Conservation (phyloP, 2,888 invertebrate species). For the Muscina levida region DNA sequence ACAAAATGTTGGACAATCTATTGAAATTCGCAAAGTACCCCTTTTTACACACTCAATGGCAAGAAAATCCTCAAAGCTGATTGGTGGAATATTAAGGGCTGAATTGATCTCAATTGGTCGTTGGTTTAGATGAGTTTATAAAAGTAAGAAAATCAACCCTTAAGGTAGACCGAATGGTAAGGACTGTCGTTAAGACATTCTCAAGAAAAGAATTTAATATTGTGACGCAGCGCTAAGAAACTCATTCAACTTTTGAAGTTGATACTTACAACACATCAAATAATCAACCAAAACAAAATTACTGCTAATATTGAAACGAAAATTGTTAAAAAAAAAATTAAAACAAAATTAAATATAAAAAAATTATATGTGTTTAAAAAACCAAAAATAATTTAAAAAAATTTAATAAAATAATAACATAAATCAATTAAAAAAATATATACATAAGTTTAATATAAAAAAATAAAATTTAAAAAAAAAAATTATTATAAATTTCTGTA, state of each 20-base stretch:
- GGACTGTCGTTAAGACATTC: constrained; percentile 23
- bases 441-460: no score
- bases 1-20: constrained; percentile 44
- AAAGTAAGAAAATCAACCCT: constrained; percentile 28
- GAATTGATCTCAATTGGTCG: constrained; percentile 3
- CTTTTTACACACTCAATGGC: constrained; percentile 9
- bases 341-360: background rate
- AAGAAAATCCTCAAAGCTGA: constrained; percentile 39
- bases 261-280: constrained; percentile 70
- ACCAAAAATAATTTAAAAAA: constrained; percentile 25
- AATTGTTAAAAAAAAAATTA: constrained; percentile 9
- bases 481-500: no score
- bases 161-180: background rate
- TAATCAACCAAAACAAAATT: no score
- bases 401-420: background rate
- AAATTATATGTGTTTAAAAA: constrained; percentile 8
- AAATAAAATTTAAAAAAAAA: no score
- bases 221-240: constrained; percentile 31
- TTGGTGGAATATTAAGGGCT: constrained; percentile 58
- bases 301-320: no score
- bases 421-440: background rate
- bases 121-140: background rate
- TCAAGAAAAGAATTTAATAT: constrained; percentile 51
- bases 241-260: constrained; percentile 77
- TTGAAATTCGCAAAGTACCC: constrained; percentile 26